A percentile compares a stretch with the other conserved stretches of the same genome.
These are phyloP conservation scores for Cheiracanthium punctorium DNA, from an alignment of 2,888 invertebrate species.

Conservation along the genomic window DNA sequence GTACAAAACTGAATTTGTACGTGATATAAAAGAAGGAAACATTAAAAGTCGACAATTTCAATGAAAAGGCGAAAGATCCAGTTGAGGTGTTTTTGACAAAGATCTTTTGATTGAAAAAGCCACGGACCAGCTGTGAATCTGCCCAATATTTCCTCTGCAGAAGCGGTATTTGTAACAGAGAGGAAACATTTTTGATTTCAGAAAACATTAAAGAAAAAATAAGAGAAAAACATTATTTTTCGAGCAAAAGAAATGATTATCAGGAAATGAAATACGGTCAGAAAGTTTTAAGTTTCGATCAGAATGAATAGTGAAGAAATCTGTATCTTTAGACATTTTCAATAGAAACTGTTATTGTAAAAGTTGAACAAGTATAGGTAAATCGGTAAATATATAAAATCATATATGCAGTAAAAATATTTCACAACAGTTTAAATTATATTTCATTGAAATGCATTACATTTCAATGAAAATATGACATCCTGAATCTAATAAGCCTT, in stretches of 20 bases:
- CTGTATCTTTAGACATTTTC: no score
- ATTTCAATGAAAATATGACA: no score
- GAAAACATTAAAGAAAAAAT: not conserved
- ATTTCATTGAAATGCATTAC: no score
- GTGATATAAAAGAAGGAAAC: not conserved
- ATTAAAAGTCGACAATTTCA: not conserved
- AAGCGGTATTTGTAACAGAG: not conserved
- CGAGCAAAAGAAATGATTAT: not conserved
- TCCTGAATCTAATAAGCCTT: no score
- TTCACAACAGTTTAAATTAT: no score
- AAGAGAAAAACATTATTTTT: not conserved
- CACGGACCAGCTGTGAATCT: not conserved
- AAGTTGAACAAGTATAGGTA: no score
- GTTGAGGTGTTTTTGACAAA: not conserved
- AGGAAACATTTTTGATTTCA: not conserved
- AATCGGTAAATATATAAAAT: no score
- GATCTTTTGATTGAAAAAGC: constrained; percentile 10
- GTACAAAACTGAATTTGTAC: not conserved
- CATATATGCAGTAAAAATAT: no score
- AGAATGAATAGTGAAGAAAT: no score
- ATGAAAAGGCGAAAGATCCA: constrained; percentile 1
- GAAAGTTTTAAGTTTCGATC: not conserved
- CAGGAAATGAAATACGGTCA: not conserved
- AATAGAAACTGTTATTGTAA: no score
- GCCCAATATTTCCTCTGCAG: not conserved